Evolutionary conservation across 2,797 vertebrate genomes (phyloP), one percentile per base, ranked within the genome.

Genomic region (Telmatherina bonti): DNA sequence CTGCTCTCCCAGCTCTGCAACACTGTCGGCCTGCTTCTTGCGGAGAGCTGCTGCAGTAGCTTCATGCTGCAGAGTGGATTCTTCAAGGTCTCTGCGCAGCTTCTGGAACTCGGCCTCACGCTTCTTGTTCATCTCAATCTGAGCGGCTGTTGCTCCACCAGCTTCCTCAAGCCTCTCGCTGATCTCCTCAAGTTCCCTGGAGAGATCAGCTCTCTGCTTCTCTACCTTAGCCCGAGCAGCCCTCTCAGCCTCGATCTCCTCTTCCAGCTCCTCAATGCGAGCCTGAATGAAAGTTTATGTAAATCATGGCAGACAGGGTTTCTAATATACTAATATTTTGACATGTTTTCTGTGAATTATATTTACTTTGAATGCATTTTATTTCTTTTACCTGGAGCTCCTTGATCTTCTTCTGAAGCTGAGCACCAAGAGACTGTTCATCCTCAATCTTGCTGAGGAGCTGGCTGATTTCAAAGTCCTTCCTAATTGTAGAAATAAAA

Each of bases 41-140:
- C 95, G 81, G 0, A 97, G 93, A 6, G 96, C 64, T 0, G 96
- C 93, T 0, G 93, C 73, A 0, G 92, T 97, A 58, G 96, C 95
- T 73, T 97, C 96, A 0, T 97, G 96, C 89, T 97, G 96, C 71
- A 97, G 88, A 4, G 95, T 97, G 88, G 96, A 88, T 87, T 97
- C 96, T 79, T 97, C 95, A 0, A 97, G 94, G 90, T 97, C 96
- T 0, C 94, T 76, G 0, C 95, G 92, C 75, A 97, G 70, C 56
- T 96, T 98, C 93, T 96, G 96, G 70, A 96, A 97, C 83, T 98
- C 96, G 0, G 95, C 85, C 76, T 98, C 96, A 0, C 95, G 90
- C 86, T 97, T 97, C 91, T 97, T 97, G 92, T 94, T 96, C 95
- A 96, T 91, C 91, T 96, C 95, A 0, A 96, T n/a, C n/a, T n/a